Evolutionary conservation across 2,113 vertebrate genomes (phyloP), one percentile per base, ranked within the genome.

Genomic region (Xiphorhynchus elegans): DNA sequence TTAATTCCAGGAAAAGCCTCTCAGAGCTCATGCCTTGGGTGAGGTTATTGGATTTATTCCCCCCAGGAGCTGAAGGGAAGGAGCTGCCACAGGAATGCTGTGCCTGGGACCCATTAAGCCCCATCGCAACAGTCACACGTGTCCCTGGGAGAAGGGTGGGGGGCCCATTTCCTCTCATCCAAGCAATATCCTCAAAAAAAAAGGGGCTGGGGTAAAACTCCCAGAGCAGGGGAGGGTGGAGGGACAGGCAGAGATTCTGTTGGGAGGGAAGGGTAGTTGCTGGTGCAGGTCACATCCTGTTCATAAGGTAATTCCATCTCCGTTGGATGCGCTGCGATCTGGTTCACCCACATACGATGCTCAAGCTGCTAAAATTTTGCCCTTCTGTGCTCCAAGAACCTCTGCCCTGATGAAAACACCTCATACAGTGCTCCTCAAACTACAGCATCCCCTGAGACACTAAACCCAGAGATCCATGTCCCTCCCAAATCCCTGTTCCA

Each of bases 291-390:
- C 68, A 16, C 24, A 21, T 49, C 56, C 83, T 44, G 64, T 69
- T 78, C 37, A 0, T 1, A 20, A 40, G 15, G 56, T 12, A 1
- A 40, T 47, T 53, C 62, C 72, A 23, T 5, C 78, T 23, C 66
- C 17, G 14, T 0, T 0, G 19, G 44, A 24, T 0, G 2, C 4
- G 16, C 26, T 58, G 56, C 62, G 12, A 6, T 15, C 67, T 35
- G 12, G 20, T 3, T 19, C 8, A 9, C 28, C 39, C 55, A 31
- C 68, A 40, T 0, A 2, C 0, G 0, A 6, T 3, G 15, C 10
- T 77, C 15, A 13, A 60, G 39, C 23, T 25, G 56, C 37, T 59
- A 8, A 69, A 47, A 67, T 62, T 6, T 1, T 4, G 3, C n/a
- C 24, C 4, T 6, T 53, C 17, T 29, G 63, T 26, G 33, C 66